Percentiles rank a stretch among this genome's conserved stretches.
Evolutionary conservation across 2,113 vertebrate genomes (phyloP).

Genomic region (Corydoras maculifer): DNA sequence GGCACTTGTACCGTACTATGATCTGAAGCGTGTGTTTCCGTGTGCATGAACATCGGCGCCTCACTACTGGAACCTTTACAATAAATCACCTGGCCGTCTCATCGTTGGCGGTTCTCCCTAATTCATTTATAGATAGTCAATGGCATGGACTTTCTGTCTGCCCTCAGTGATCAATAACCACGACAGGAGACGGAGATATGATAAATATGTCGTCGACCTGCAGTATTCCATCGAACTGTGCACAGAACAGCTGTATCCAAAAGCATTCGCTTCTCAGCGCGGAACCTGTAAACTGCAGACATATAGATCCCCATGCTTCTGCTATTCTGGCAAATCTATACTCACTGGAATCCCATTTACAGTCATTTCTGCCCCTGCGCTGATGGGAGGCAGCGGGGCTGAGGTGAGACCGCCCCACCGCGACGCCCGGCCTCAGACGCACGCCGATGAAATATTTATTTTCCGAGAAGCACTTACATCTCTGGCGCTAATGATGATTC

Average conservation of each 20-base stretch:
- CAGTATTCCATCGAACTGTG: constrained; percentile 1
- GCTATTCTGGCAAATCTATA: not conserved
- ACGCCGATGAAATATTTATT: constrained; percentile 3
- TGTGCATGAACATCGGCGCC: not conserved
- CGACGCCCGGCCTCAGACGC: not conserved
- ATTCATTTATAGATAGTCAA: constrained; percentile 83
- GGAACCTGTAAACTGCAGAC: not conserved
- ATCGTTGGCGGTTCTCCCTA: constrained; percentile 70
- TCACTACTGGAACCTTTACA: constrained; percentile 48
- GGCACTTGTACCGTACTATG: no score
- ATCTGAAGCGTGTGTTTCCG: not conserved
- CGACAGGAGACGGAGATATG: not conserved
- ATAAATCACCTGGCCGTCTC: constrained; percentile 56
- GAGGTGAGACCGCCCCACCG: not conserved
- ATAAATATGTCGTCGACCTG: constrained; percentile 5
- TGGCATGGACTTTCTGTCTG: constrained; percentile 82
- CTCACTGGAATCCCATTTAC: not conserved
- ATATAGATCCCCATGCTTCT: not conserved
- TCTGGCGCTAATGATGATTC: constrained; percentile 58
- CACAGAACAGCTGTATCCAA: not conserved
- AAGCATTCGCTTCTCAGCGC: no score
- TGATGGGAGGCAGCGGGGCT: not conserved
- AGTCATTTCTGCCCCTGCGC: not conserved
- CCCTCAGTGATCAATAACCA: constrained; percentile 65
- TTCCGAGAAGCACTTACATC: constrained; percentile 44